Evolutionary conservation across 2,888 invertebrate species (phyloP).

Genomic region (Stramonita haemastoma): DNA sequence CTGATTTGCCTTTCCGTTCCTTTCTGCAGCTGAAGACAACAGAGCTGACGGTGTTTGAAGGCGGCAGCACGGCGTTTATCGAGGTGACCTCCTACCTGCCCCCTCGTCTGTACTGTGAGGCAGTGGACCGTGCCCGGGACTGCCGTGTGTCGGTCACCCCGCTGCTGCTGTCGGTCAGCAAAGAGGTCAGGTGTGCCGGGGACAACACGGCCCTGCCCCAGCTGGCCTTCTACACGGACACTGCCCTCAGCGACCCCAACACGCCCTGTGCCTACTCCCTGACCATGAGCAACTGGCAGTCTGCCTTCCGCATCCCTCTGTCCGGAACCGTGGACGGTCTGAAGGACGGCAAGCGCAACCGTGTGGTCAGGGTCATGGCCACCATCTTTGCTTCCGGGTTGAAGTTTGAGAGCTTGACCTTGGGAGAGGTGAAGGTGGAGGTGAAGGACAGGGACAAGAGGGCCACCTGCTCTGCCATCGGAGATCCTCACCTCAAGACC

Average conservation of each 20-base stretch:
- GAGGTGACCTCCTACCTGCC: slow-evolving; percentile 52
- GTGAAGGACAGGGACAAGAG: slow-evolving; percentile 56
- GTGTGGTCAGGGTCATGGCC: slow-evolving; percentile 51
- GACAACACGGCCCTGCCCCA: slow-evolving; percentile 51
- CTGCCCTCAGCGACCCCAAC: slow-evolving; percentile 36
- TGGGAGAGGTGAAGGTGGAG: slow-evolving; percentile 51
- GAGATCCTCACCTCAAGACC: slow-evolving; percentile 60
- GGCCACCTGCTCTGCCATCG: slow-evolving; percentile 58
- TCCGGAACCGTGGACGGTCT: slow-evolving; percentile 57
- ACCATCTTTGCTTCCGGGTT: slow-evolving; percentile 40
- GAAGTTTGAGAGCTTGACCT: slow-evolving; percentile 23
- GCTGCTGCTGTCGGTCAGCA: slow-evolving; percentile 35
- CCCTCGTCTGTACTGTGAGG: slow-evolving; percentile 55
- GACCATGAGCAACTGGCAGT: slow-evolving; percentile 54
- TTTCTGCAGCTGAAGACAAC: slow-evolving; percentile 50
- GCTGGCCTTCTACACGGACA: slow-evolving; percentile 54
- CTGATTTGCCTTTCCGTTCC: background rate
- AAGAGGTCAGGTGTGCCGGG: slow-evolving; percentile 55
- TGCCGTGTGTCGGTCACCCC: slow-evolving; percentile 51
- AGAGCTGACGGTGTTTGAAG: slow-evolving; percentile 55
- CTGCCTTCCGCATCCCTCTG: slow-evolving; percentile 51
- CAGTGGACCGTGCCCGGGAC: slow-evolving; percentile 53
- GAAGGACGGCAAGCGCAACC: slow-evolving; percentile 54
- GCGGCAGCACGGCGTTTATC: slow-evolving; percentile 47
- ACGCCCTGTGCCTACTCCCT: slow-evolving; percentile 54